Base-by-base conservation (phyloP, 2,888 invertebrate species). In the Cheilosia urbana region DNA sequence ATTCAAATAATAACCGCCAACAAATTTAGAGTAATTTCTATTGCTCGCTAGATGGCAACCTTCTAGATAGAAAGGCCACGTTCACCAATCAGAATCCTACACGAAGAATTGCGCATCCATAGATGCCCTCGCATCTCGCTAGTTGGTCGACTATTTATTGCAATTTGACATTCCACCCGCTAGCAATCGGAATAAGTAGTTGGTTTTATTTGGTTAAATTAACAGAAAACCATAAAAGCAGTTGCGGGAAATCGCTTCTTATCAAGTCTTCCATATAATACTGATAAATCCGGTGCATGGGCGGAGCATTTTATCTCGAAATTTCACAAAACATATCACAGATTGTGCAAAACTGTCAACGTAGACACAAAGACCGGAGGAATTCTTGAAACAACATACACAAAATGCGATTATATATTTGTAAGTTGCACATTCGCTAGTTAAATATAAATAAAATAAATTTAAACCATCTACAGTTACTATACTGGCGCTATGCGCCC, bases 21-120 rank as follows among this genome's bases (percentile, higher is more conserved):
- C 13, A 34, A 2, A 21, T 6, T 13, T 4, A 19, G 7, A 7
- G 2, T 1, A 13, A 5, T 3, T 37, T 7, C 75, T 71, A 79
- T 24, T 45, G 2, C 6, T 0, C 40, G 9, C 30, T 21, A 87
- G 85, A 68, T 81, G 78, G 68, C 78, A 11, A 40, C n/a, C 1
- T 3, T 7, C 13, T 15, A 57, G 27, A 1, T 15, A 62, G 17
- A 71, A 71, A 72, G 49, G 55, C 21, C 87, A 88, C 87, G 78
- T 83, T 45, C 75, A 80, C 88, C 88, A 88, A 88, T 88, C 88
- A 88, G 75, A 88, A 80, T 66, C 42, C 34, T 85, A 87, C 88
- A 88, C 88, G 87, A 82, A 82, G 30, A 78, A 55, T 71, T 42
- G 19, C 11, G 11, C 51, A 68, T 85, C 85, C 80, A 85, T 57